Evolutionary conservation across 2,888 invertebrate genomes (phyloP), one percentile per base, ranked within the genome.

Genomic region (Celastrina argiolus): DNA sequence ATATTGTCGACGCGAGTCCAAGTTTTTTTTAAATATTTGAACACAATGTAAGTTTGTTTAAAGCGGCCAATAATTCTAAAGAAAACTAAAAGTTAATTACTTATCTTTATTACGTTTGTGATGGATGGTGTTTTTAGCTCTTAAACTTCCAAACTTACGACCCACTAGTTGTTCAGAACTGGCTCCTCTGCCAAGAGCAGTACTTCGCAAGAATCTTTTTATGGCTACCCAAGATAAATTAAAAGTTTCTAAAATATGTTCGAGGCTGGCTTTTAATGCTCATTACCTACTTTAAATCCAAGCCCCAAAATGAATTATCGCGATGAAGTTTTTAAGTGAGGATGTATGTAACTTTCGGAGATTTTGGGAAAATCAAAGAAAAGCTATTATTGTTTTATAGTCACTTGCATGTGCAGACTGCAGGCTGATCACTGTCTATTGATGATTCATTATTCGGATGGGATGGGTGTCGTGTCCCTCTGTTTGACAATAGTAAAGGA

Each of bases 71-170:
- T 68, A 67, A 65, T 68, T 67, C 67, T 59, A 68, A 67, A 67
- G 65, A 58, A 36, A 63, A 64, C 65, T 65, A 65, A 65, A 66
- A 68, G 70, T 70, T 69, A 68, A 71, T 69, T 69, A 71, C 69
- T 72, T 73, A 72, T 71, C 69, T 72, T 71, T 72, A 73, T 73
- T 69, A 67, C 71, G 59, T 56, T 68, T 64, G 51, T 63, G 68
- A 70, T 68, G 67, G 65, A 73, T 71, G 70, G 66, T 69, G 67
- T 69, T 68, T 65, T 70, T 69, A 71, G 69, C 63, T 66, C 67
- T 69, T 65, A 68, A 71, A 69, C 67, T 69, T 69, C 56, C 67
- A 66, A 67, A 70, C 67, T 68, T 70, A 69, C 69, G 71, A 67
- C 66, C 68, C 68, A 66, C 65, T 68, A 64, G 67, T 65, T 67